Evolutionary conservation across 1,140 invertebrate species (phyloP).

Genomic region (Pantala flavescens): DNA sequence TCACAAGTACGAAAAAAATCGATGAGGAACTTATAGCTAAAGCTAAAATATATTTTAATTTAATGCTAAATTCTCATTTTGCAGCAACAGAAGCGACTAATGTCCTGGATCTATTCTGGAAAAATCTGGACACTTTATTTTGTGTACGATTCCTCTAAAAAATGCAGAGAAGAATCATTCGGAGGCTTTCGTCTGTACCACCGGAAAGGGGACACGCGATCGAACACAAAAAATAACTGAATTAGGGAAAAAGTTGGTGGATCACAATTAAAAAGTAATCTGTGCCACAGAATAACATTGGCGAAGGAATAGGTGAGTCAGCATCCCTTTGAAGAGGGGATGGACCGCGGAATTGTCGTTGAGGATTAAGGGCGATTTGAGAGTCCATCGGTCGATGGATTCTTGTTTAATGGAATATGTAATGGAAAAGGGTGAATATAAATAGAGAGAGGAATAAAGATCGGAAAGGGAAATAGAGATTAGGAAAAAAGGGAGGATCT

Average conservation of each 20-base stretch:
- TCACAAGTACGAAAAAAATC: too few relatives aligned
- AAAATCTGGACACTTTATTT: too few relatives aligned
- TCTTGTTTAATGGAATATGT: constrained; percentile 47
- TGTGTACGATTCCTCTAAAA: too few relatives aligned
- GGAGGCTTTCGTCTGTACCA: too few relatives aligned
- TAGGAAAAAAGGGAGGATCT: neutral
- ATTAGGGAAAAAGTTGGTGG: neutral
- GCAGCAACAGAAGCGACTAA: too few relatives aligned
- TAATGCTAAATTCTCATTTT: too few relatives aligned
- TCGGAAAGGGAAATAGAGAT: neutral
- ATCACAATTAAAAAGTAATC: neutral
- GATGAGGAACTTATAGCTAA: too few relatives aligned
- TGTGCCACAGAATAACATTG: too few relatives aligned
- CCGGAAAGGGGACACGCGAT: neutral
- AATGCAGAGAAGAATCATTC: too few relatives aligned
- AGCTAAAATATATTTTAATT: too few relatives aligned
- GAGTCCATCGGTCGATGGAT: constrained; percentile 39
- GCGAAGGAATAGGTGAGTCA: neutral
- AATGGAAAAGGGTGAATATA: constrained; percentile 24
- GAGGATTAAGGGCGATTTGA: constrained; percentile 35
- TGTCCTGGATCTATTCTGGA: too few relatives aligned
- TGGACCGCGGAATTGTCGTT: neutral
- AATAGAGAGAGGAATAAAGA: neutral
- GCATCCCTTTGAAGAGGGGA: neutral
- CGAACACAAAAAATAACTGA: neutral